Percentiles rank a stretch among this genome's conserved stretches.
phyloP scores from a whole-genome alignment of 2,888 invertebrate species.

The Molanna angustata region DNA sequence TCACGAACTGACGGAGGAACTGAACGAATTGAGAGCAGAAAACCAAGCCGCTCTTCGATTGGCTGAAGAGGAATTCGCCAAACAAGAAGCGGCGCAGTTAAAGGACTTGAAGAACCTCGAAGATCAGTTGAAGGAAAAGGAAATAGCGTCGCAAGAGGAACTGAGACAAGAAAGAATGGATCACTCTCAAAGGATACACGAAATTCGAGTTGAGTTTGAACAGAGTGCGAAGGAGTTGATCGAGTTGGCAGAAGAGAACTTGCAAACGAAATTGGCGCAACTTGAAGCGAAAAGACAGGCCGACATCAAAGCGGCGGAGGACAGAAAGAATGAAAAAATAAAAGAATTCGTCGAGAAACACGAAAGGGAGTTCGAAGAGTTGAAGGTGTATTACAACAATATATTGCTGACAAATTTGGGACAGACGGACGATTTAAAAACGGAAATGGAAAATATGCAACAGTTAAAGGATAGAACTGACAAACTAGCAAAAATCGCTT shows the following conservation, averaged over 20 bases:
- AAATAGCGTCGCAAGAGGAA: slow-evolving; percentile 62
- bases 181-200: slow-evolving; percentile 73
- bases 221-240: slow-evolving; percentile 53
- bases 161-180: slow-evolving; percentile 39
- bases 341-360: slow-evolving; percentile 76
- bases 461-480: not conserved
- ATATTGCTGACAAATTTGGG: slow-evolving; percentile 91
- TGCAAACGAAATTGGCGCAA: slow-evolving; percentile 68
- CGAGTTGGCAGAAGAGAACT: slow-evolving; percentile 68
- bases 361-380: slow-evolving; percentile 79
- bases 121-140: slow-evolving; percentile 64
- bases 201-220: slow-evolving; percentile 51
- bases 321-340: slow-evolving; percentile 85
- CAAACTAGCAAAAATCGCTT: not conserved
- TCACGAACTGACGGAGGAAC: slow-evolving; percentile 84
- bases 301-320: slow-evolving; percentile 87
- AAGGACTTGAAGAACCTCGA: slow-evolving; percentile 70
- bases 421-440: slow-evolving; percentile 78
- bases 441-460: slow-evolving; percentile 50
- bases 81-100: slow-evolving; percentile 74
- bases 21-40: slow-evolving; percentile 82
- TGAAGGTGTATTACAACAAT: slow-evolving; percentile 93
- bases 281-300: slow-evolving; percentile 70
- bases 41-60: slow-evolving; percentile 76
- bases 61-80: slow-evolving; percentile 77